Percentiles rank a stretch among this genome's conserved stretches.
Conservation (phyloP, 2,888 invertebrate genomes). For the Ditylenchus weischeri region DNA sequence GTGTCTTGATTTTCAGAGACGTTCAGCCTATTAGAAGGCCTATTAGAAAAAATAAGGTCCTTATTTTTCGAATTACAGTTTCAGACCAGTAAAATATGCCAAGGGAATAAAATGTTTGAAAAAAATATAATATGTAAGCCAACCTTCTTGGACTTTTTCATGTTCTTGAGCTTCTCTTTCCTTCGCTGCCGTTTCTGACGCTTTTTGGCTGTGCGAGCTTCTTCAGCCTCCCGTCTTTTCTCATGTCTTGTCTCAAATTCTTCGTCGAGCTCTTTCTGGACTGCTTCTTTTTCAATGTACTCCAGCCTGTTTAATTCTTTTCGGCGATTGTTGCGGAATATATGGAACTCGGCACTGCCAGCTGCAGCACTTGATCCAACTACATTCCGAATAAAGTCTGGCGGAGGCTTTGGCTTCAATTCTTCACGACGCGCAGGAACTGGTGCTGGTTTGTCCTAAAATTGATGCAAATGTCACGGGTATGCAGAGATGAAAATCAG, state of each 20-base stretch:
- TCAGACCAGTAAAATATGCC: too few relatives aligned
- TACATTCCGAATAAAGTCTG: constrained; percentile 94
- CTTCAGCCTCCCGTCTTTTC: constrained; percentile 63
- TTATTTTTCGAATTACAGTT: too few relatives aligned
- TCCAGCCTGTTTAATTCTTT: constrained; percentile 95
- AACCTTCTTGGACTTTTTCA: constrained; percentile 13
- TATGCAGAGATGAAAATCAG: not conserved
- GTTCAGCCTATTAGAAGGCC: too few relatives aligned
- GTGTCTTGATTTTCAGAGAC: too few relatives aligned
- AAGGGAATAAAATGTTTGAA: too few relatives aligned
- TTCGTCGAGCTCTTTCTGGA: constrained; percentile 78
- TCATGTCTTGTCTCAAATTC: constrained; percentile 76
- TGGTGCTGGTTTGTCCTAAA: constrained; percentile 80
- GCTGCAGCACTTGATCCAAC: constrained; percentile 99
- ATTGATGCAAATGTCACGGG: constrained; percentile 13
- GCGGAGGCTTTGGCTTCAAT: constrained; percentile 75
- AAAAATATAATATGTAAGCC: too few relatives aligned
- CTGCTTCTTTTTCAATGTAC: constrained; percentile 81
- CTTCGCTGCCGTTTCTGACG: constrained; percentile 72
- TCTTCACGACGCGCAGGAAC: constrained; percentile 80
- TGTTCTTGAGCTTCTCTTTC: constrained; percentile 20
- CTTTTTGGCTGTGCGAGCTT: constrained; percentile 70
- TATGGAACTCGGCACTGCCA: constrained; percentile 97
- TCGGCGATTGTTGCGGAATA: constrained; percentile 86
- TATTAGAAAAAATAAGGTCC: too few relatives aligned